Conservation (phyloP, 2,113 vertebrate species). For the Blennius ocellaris region DNA sequence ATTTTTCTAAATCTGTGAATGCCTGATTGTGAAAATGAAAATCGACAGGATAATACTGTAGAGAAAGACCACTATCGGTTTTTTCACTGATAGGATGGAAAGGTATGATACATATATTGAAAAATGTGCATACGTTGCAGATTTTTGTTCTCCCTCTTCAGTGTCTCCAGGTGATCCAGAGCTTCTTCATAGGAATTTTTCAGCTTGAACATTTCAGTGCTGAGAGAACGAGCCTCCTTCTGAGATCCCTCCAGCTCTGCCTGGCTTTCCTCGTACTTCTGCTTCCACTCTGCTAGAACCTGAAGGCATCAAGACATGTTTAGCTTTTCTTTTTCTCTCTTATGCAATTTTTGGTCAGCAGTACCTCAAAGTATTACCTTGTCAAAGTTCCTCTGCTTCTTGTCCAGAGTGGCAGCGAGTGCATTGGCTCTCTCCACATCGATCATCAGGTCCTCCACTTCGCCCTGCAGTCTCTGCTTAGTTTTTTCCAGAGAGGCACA, state of each 20-base stretch:
- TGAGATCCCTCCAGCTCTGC: slow-evolving; percentile 85
- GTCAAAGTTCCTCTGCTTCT: slow-evolving; percentile 84
- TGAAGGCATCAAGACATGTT: slow-evolving; percentile 42
- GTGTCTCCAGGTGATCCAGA: slow-evolving; percentile 87
- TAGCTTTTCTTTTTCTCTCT: too few species aligned
- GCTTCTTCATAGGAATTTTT: slow-evolving; percentile 89
- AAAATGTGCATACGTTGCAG: slow-evolving; percentile 76
- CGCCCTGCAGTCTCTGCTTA: slow-evolving; percentile 75
- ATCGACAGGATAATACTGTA: background rate
- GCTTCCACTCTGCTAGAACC: slow-evolving; percentile 88
- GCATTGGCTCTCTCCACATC: slow-evolving; percentile 82
- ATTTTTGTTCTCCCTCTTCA: slow-evolving; percentile 88
- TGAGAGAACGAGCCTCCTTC: slow-evolving; percentile 86
- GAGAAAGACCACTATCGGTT: background rate
- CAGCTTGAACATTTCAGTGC: slow-evolving; percentile 88
- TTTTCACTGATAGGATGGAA: background rate
- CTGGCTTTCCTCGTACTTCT: slow-evolving; percentile 86
- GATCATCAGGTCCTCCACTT: slow-evolving; percentile 82
- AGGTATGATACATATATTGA: slow-evolving; percentile 3
- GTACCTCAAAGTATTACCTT: slow-evolving; percentile 59
- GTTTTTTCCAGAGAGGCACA: slow-evolving; percentile 82
- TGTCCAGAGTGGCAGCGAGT: slow-evolving; percentile 79
- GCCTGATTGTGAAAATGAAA: too few species aligned
- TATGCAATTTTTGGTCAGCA: too few species aligned
- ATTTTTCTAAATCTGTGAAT: background rate